phyloP scores from a whole-genome alignment of 2,113 vertebrate genomes.

The Corythornis madagascariensis region DNA sequence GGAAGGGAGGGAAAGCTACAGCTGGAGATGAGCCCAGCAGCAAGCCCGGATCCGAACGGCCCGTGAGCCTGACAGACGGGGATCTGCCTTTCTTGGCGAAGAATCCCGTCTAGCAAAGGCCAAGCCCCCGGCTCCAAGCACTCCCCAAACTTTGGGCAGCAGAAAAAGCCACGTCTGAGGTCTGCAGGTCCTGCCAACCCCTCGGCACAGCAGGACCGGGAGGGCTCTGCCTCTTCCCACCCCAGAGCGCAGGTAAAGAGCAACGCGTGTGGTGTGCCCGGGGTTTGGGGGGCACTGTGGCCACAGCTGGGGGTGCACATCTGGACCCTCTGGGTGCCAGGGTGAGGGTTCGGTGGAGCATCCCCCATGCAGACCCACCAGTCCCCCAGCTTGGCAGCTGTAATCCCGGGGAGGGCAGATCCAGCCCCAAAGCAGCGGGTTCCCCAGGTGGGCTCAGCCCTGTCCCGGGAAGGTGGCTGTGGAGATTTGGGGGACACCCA shows the following conservation, averaged over 20 bases:
- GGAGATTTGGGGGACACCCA: accelerated
- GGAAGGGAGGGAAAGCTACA: background rate
- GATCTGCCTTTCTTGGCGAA: background rate
- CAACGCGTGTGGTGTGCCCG: accelerated
- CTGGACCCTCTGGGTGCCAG: background rate
- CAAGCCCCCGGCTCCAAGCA: background rate
- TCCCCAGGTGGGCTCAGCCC: background rate
- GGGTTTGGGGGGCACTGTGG: background rate
- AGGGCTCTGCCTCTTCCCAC: background rate
- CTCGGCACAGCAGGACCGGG: accelerated
- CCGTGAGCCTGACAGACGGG: background rate
- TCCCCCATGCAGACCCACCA: accelerated
- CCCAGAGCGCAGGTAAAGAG: background rate
- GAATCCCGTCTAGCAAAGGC: background rate
- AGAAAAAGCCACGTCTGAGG: background rate
- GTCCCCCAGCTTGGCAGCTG: background rate
- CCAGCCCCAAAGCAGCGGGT: background rate
- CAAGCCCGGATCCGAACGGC: background rate
- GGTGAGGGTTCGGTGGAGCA: background rate
- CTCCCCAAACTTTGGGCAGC: background rate
- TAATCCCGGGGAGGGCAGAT: background rate
- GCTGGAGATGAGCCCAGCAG: background rate
- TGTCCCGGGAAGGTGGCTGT: accelerated
- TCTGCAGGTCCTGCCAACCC: background rate
- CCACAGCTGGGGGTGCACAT: background rate